Percentiles rank a stretch among this genome's conserved stretches.
These are phyloP conservation scores for Enchytraeus crypticus DNA, from an alignment of 2,888 invertebrate species.

Conservation along the genomic window DNA sequence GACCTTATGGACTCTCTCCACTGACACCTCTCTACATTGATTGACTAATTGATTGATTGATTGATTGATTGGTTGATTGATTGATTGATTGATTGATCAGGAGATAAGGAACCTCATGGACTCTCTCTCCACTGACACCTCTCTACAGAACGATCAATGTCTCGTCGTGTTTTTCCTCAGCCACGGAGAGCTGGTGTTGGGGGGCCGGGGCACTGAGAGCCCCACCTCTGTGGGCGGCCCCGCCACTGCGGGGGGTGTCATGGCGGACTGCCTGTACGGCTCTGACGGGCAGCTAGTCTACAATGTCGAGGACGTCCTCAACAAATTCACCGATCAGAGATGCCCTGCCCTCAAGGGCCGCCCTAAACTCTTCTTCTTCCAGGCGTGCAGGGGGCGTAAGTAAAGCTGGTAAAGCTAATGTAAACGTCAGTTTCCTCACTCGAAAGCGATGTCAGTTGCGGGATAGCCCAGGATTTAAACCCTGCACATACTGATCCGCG, in stretches of 20 bases:
- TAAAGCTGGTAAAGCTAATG: too few species aligned
- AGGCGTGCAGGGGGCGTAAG: slow-evolving; percentile 7
- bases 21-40: background rate
- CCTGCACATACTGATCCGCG: too few species aligned
- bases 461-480: too few species aligned
- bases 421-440: too few species aligned
- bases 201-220: too few species aligned
- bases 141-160: background rate
- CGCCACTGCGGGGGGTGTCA: too few species aligned
- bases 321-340: background rate
- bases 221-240: too few species aligned
- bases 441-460: too few species aligned
- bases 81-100: background rate
- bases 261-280: slow-evolving; percentile 1
- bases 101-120: background rate
- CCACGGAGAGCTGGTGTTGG: background rate
- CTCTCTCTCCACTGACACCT: background rate
- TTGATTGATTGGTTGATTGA: too few species aligned
- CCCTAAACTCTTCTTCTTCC: slow-evolving; percentile 6
- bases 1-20: background rate
- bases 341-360: background rate
- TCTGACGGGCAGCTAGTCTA: background rate
- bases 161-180: slow-evolving; percentile 5
- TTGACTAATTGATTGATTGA: too few species aligned
- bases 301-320: background rate